Percentiles rank a stretch among this genome's conserved stretches.
These are phyloP conservation scores for Enteromius paludinosus DNA, from an alignment of 2,797 vertebrate genomes.

Conservation along the genomic window DNA sequence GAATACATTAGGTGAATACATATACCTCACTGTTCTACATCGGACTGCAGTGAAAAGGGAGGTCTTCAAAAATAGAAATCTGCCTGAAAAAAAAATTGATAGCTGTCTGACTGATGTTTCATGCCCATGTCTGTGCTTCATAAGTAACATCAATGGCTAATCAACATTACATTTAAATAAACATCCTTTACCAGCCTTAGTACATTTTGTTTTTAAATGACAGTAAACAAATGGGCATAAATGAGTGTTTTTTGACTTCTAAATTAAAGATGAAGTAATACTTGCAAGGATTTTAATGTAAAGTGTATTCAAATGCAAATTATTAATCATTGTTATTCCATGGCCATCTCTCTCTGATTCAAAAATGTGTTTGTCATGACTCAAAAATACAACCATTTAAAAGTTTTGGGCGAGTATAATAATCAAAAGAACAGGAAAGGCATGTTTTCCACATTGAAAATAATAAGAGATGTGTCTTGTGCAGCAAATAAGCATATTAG, in stretches of 20 bases:
- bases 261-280: not conserved
- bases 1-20: not conserved
- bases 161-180: slow-evolving; percentile 60
- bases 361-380: not conserved
- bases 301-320: not conserved
- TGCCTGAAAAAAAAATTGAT: slow-evolving; percentile 49
- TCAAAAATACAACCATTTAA: not conserved
- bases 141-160: slow-evolving; percentile 65
- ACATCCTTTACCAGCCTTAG: slow-evolving; percentile 55
- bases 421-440: not conserved
- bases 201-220: slow-evolving; percentile 62
- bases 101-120: slow-evolving; percentile 70
- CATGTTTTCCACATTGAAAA: not conserved
- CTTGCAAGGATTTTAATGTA: not conserved
- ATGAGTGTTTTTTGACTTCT: not conserved
- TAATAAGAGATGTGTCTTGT: not conserved
- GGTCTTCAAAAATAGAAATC: slow-evolving; percentile 65
- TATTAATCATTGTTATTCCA: not conserved
- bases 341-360: not conserved
- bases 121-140: slow-evolving; percentile 67
- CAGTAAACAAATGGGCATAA: not conserved
- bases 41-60: slow-evolving; percentile 40
- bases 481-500: not conserved
- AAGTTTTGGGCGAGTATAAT: not conserved
- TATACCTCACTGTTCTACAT: not conserved